Conservation (phyloP, 2,797 vertebrate genomes). For the Acanthurus lineatus region DNA sequence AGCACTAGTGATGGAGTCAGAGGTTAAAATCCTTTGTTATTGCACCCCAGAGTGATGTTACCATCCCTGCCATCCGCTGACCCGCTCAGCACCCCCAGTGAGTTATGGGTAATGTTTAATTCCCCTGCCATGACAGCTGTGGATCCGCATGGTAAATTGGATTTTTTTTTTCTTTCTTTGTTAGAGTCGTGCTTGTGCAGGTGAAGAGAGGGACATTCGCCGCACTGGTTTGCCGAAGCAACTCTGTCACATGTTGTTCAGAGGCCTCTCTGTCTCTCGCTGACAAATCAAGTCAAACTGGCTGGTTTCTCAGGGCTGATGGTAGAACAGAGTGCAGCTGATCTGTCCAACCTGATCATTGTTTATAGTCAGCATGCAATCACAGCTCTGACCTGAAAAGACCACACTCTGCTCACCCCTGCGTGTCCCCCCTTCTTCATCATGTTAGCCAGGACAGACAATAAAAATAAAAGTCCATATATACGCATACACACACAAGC, state of each 20-base stretch:
- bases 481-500: neutral
- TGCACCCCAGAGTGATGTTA: conserved; percentile 82
- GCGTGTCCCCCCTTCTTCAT: conserved; percentile 17
- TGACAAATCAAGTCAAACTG: conserved; percentile 77
- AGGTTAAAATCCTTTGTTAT: conserved; percentile 85
- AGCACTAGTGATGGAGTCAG: conserved; percentile 68
- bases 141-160: conserved; percentile 82
- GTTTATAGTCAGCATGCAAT: conserved; percentile 65
- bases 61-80: conserved; percentile 72
- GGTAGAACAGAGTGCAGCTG: conserved; percentile 49
- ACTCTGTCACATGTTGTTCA: conserved; percentile 73
- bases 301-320: conserved; percentile 62
- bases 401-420: conserved; percentile 17
- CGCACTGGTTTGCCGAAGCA: conserved; percentile 53
- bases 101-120: conserved; percentile 86
- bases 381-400: conserved; percentile 36
- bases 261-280: conserved; percentile 62
- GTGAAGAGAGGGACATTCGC: conserved; percentile 66
- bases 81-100: conserved; percentile 76
- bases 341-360: conserved; percentile 49
- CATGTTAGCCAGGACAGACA: conserved; percentile 19
- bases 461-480: conserved; percentile 19
- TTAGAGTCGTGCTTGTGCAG: conserved; percentile 65
- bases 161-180: conserved; percentile 70
- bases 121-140: conserved; percentile 80